phyloP scores from a whole-genome alignment of 2,888 invertebrate species.

The Cynaeus angustus region DNA sequence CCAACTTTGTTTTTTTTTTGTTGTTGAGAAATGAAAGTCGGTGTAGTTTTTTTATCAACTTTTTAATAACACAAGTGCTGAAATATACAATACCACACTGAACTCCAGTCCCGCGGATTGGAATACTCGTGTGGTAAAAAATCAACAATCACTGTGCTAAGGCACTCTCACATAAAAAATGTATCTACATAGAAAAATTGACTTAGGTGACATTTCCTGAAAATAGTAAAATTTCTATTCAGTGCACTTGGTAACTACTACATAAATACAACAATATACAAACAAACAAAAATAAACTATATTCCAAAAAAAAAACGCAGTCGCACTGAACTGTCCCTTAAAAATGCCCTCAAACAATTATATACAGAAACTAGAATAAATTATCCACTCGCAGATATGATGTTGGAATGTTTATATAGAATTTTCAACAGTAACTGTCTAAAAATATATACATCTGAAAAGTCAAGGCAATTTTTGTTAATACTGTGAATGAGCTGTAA shows the following conservation, averaged over 20 bases:
- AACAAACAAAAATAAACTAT: constrained; percentile 29
- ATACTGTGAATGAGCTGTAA: constrained; percentile 47
- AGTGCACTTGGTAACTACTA: constrained; percentile 45
- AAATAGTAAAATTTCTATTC: constrained; percentile 31
- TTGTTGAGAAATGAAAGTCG: background rate
- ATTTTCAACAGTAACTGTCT: constrained; percentile 37
- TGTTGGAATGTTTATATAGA: constrained; percentile 39
- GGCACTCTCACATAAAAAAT: constrained; percentile 49
- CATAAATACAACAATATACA: constrained; percentile 39
- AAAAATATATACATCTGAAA: constrained; percentile 48
- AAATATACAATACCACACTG: constrained; percentile 42
- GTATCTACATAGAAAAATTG: constrained; percentile 48
- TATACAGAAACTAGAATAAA: constrained; percentile 37
- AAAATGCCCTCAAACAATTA: constrained; percentile 44
- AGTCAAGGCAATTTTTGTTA: constrained; percentile 43
- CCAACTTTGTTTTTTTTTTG: too few relatives aligned
- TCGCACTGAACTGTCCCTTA: constrained; percentile 18
- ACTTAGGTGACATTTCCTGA: constrained; percentile 38
- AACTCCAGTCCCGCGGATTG: constrained; percentile 16
- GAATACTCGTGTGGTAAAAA: constrained; percentile 28
- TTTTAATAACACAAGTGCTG: constrained; percentile 48
- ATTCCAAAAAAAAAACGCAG: constrained; percentile 12
- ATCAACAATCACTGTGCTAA: constrained; percentile 48
- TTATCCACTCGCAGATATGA: constrained; percentile 23
- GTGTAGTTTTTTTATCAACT: constrained; percentile 5